Evolutionary conservation across 2,888 invertebrate species (phyloP).

Genomic region (Drosophila emarginata): DNA sequence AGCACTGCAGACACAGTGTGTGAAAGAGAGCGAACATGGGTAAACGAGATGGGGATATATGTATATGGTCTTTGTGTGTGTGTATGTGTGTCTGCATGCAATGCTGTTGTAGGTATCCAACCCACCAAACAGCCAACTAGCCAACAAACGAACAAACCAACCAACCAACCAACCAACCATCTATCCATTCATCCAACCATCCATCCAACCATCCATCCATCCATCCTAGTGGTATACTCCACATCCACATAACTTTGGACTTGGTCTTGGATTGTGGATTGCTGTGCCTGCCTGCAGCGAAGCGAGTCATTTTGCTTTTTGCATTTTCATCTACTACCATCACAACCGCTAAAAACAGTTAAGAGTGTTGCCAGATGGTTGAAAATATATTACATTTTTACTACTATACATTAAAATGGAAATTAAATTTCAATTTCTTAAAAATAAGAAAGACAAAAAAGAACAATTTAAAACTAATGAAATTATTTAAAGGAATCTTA

Average conservation of each 20-base stretch:
- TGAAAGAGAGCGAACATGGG: constrained; percentile 10
- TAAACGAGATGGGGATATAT: constrained; percentile 22
- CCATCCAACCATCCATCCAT: constrained; percentile 27
- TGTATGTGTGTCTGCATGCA: constrained; percentile 11
- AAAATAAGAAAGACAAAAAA: too few relatives aligned
- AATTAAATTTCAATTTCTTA: too few relatives aligned
- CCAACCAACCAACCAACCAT: constrained; percentile 18
- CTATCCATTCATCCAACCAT: constrained; percentile 35
- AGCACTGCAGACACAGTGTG: constrained; percentile 33
- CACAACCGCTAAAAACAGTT: too few relatives aligned
- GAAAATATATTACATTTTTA: too few relatives aligned
- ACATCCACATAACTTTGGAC: constrained; percentile 55
- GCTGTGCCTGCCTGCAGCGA: constrained; percentile 13
- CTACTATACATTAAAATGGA: too few relatives aligned
- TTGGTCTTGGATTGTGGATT: constrained; percentile 17
- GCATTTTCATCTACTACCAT: constrained; percentile 3
- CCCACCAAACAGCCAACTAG: too few relatives aligned
- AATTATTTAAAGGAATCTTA: too few relatives aligned
- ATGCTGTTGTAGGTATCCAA: constrained; percentile 36
- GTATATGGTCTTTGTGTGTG: constrained; percentile 24
- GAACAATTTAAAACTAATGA: too few relatives aligned
- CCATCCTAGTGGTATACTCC: constrained; percentile 57
- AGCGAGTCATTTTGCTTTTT: constrained; percentile 18
- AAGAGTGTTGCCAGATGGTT: too few relatives aligned
- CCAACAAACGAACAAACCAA: constrained; percentile 25